Conservation (phyloP, 2,888 invertebrate species). For the Sycophila texana region DNA sequence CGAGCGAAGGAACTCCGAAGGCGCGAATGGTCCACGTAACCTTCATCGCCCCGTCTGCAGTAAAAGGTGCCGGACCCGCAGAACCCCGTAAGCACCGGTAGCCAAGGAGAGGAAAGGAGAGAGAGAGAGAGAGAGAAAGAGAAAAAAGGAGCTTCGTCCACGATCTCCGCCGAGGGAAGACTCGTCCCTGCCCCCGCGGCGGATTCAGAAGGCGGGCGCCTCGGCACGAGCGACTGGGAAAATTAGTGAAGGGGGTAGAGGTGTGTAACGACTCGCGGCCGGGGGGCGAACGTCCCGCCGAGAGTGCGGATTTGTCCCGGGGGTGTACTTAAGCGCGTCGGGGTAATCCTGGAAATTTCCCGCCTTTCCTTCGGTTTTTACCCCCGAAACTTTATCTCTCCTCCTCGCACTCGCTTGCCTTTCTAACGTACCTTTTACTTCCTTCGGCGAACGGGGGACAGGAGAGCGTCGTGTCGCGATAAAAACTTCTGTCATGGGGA, state of each 20-base stretch:
- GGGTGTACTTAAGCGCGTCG: constrained; percentile 67
- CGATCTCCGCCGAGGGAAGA: constrained; percentile 54
- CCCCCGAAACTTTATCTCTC: background rate
- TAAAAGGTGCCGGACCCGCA: too few species aligned
- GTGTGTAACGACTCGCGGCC: constrained; percentile 55
- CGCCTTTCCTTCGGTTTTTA: constrained; percentile 24
- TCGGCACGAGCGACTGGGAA: background rate
- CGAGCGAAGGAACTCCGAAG: too few species aligned
- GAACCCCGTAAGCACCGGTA: background rate
- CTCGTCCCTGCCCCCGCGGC: constrained; percentile 52
- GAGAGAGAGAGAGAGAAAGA: constrained; percentile 37
- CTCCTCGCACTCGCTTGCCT: constrained; percentile 46
- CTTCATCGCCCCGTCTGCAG: too few species aligned
- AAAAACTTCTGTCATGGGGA: constrained; percentile 3
- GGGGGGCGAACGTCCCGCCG: constrained; percentile 62
- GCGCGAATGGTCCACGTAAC: too few species aligned
- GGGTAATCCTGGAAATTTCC: constrained; percentile 65
- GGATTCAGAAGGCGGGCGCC: constrained; percentile 44
- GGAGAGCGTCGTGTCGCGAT: background rate
- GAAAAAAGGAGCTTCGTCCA: background rate
- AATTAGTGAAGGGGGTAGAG: background rate
- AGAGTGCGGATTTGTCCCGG: constrained; percentile 72
- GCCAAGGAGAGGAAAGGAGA: constrained; percentile 56
- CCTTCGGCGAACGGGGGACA: constrained; percentile 30
- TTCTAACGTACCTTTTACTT: constrained; percentile 49